Base-by-base conservation (phyloP, 2,797 vertebrate species). In the Naso thynnoides region DNA sequence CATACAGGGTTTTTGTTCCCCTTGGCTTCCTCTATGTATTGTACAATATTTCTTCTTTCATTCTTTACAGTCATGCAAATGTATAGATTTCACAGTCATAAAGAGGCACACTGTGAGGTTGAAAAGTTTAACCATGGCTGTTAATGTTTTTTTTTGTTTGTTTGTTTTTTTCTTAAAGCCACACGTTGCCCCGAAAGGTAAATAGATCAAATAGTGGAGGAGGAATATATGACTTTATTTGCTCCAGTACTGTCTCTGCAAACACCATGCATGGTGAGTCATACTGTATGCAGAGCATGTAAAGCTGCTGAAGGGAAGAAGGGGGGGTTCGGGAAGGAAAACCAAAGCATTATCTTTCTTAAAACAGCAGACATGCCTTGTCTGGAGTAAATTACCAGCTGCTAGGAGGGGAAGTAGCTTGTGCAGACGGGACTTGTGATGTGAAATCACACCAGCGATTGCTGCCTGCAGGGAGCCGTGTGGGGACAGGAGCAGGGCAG, bases 371-470 rank as follows among this genome's bases (percentile, higher is more conserved):
- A 62, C 73, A 85, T 68, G 65, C 64, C 68, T 85, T 77, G 73
- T 84, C 78, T 82, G 49, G 66, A 77, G 82, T 67, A 81, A 88
- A 88, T 87, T 84, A 72, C 68, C 73, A 82, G 82, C 79, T 82
- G 77, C 78, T 72, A 38, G 3, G 24, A 61, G 42, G 66, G 60
- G 66, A 77, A 72, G 81, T 45, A 58, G 73, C 60, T 61, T 52
- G 62, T 63, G 77, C 49, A 74, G 69, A 68, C 8, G 6, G 55
- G 62, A 55, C 49, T 55, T 68, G 76, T 59, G 81, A 85, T 71
- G 83, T 73, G 77, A 73, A 80, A 86, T 88, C 84, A 76, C 66
- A 76, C 70, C 75, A 76, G 69, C 11, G n/a, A 73, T 67, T 69
- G 70, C 9, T 41, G 75, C 66, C 83, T 63, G 48, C 52, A 49